Base-by-base conservation (phyloP, 2,888 invertebrate species). In the Mimas tiliae region DNA sequence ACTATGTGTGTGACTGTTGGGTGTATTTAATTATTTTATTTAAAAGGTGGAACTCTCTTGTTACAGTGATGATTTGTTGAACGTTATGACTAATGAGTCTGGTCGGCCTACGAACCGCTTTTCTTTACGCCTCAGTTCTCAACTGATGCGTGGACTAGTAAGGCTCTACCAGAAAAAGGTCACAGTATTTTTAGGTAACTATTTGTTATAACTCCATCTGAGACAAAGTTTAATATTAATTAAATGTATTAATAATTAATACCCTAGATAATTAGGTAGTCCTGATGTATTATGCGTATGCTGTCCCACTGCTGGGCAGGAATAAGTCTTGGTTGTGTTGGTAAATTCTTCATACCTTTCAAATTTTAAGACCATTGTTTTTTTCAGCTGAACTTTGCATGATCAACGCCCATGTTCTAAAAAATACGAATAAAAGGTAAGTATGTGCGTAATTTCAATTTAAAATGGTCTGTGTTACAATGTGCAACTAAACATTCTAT, bases 101-200 rank as follows among this genome's bases (percentile, higher is more conserved):
- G 92, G 93, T 1, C 85, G 86, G 3, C 84, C 89, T 6, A 70
- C 79, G 9, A 83, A 86, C 42, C 84, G 92, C 67, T 93, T 91
- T 76, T 93, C 93, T 1, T 80, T 93, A 16, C 86, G 93, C 0
- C 80, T 93, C 38, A 92, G 91, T 72, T 92, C 92, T 16, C 91
- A 91, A 68, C 78, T 93, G 19, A 76, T 92, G 76, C 80, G 90
- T 16, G 93, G 93, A 0, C 76, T 93, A 63, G 89, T 85, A 2
- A 82, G 90, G 68, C 75, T 93, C 27, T 92, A 92, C 69, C 87
- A 90, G 67, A 84, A 79, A 69, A 91, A 93, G 82, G 89, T 83
- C 19, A 78, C 81, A 1, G 71, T 86, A 14, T 83, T 88, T 38
- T 67, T 91, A 68, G 81, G 93, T 91, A 78, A 77, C 84, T 75